These are phyloP conservation scores for Chrysomela aeneicollis DNA, from an alignment of 2,888 invertebrate species.

Conservation along the genomic window DNA sequence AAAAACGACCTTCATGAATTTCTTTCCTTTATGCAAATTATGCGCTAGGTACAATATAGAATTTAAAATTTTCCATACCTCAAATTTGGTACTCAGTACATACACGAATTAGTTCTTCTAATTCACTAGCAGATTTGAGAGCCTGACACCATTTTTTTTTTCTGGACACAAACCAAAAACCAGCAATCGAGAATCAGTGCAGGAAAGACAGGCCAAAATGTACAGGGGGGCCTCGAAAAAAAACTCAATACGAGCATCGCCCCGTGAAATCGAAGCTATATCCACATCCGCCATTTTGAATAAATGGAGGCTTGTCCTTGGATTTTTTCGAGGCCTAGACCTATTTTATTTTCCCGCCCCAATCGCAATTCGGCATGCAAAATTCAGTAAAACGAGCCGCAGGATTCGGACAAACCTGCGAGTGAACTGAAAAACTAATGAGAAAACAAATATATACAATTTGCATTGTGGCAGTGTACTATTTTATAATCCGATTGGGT, in stretches of 20 bases:
- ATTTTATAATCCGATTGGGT: slow-evolving; percentile 47
- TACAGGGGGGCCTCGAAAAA: slow-evolving; percentile 21
- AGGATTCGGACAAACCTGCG: slow-evolving; percentile 49
- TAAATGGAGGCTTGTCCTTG: no score
- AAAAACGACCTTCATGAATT: slow-evolving; percentile 40
- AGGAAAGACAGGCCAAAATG: not conserved
- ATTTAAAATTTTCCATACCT: slow-evolving; percentile 56
- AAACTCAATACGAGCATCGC: no score
- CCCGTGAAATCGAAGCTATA: no score
- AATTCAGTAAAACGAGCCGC: no score
- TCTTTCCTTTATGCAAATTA: slow-evolving; percentile 62
- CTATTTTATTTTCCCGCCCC: no score
- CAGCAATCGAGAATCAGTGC: no score
- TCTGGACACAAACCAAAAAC: not conserved
- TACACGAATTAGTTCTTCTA: slow-evolving; percentile 59
- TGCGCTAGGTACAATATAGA: slow-evolving; percentile 62
- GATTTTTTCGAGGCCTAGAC: no score
- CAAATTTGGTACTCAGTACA: slow-evolving; percentile 61
- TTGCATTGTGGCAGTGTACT: slow-evolving; percentile 56
- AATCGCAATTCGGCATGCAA: no score
- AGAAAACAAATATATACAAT: slow-evolving; percentile 48
- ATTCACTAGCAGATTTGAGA: slow-evolving; percentile 55
- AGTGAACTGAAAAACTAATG: slow-evolving; percentile 55
- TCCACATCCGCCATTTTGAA: no score
- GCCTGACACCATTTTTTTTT: slow-evolving; percentile 13